phyloP scores from a whole-genome alignment of 2,888 invertebrate species.

The Hetaerina titia region DNA sequence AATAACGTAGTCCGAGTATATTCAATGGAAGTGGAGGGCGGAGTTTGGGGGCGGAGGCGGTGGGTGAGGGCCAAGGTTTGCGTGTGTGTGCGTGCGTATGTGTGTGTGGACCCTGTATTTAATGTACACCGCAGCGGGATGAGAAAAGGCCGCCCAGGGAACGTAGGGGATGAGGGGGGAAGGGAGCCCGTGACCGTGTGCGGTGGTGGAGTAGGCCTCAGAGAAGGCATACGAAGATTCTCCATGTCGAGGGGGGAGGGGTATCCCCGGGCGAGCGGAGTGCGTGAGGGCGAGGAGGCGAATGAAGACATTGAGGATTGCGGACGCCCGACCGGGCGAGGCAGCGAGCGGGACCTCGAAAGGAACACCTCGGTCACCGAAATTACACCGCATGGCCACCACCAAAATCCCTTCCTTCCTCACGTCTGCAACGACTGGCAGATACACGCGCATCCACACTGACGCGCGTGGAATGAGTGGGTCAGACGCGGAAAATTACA shows the following conservation, averaged over 20 bases:
- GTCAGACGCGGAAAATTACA: too few species aligned
- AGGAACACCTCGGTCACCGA: neutral
- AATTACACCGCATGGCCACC: neutral
- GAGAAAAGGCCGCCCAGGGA: neutral
- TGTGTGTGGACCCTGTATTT: slow-evolving; percentile 24
- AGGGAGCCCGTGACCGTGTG: neutral
- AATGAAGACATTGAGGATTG: slow-evolving; percentile 20
- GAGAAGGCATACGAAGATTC: slow-evolving; percentile 19
- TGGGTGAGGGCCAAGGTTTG: neutral
- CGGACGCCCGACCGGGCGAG: neutral
- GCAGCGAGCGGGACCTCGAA: neutral
- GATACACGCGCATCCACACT: neutral
- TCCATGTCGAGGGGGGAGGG: slow-evolving; percentile 25
- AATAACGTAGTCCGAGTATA: slow-evolving; percentile 63
- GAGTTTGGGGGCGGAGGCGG: neutral
- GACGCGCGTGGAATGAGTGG: neutral
- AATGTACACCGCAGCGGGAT: slow-evolving; percentile 25
- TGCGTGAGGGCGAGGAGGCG: slow-evolving; percentile 33
- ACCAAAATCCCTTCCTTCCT: neutral
- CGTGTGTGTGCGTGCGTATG: neutral
- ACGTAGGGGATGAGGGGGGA: neutral
- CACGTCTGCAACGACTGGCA: neutral
- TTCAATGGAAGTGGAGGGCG: slow-evolving; percentile 55
- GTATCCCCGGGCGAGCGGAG: slow-evolving; percentile 5
- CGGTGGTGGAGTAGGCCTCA: neutral